Base-by-base conservation (phyloP, 1,140 invertebrate genomes). In the Magallana angulata region DNA sequence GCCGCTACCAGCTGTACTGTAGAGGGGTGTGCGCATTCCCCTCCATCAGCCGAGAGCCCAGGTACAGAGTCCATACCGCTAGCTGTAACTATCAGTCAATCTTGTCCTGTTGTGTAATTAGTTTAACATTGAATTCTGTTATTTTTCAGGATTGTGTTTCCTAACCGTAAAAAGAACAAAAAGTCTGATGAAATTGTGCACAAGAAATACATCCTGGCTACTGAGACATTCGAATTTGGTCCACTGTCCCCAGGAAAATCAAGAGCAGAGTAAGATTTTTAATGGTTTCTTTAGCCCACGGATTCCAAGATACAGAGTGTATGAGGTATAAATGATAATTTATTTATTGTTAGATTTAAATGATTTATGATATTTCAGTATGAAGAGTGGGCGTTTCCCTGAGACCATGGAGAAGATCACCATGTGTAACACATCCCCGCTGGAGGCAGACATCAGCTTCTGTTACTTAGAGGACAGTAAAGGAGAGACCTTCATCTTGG, bases 161-260 rank as follows among this genome's bases (percentile, higher is more conserved):
- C 92, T 11, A 91, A 91, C 80, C 90, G 93, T 24, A 94, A 93
- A 89, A 95, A 94, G 92, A 93, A 82, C 58, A 92, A 92, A 83
- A 92, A 93, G 58, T 16, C 82, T 18, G 93, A 94, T 87, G 94
- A 95, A 89, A 95, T 95, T 85, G 90, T 95, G 3, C 91, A 93
- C 87, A 94, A 95, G 91, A 95, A 94, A 88, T 95, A 94, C 85
- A 92, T 95, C 56, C 86, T 95, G 7, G 88, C 91, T 14, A 92
- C 91, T 8, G 94, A 95, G 68, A 92, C 88, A 11, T 95, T 94
- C 92, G 94, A 95, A 85, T 95, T 95, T 94, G 95, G 95, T 14
- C 95, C 95, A 16, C 90, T 95, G 8, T 89, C 95, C 5, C 92
- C 94, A 84, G 94, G 94, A 71, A 94, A 94, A 89, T 92, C 92